Conservation (phyloP, 2,888 invertebrate species). For the Tetranychus piercei region DNA sequence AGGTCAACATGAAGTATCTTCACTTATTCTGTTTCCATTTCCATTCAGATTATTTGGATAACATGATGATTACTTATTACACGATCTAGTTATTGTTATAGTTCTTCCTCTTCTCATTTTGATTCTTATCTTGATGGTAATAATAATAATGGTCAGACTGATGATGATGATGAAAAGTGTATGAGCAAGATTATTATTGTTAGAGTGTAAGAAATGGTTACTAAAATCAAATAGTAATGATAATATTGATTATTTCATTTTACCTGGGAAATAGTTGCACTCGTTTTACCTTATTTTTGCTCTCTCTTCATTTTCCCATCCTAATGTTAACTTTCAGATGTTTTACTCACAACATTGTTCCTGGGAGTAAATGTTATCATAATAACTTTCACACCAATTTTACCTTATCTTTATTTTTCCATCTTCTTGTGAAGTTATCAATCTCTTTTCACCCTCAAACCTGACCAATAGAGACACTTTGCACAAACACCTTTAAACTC, state of each 20-base stretch:
- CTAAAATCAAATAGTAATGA: background rate
- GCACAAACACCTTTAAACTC: no score
- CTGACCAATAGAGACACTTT: no score
- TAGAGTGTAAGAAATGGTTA: background rate
- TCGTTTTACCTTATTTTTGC: no score
- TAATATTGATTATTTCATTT: background rate
- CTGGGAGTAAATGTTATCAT: background rate
- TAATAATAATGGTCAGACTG: background rate
- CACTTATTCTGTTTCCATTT: background rate
- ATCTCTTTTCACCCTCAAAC: background rate
- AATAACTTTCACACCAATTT: background rate
- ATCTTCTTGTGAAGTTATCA: background rate
- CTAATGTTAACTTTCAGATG: no score
- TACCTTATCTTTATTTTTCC: background rate
- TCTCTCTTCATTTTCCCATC: no score
- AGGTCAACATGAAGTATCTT: background rate
- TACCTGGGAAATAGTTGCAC: background rate
- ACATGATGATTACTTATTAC: background rate
- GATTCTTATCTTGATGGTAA: background rate
- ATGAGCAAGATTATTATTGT: background rate
- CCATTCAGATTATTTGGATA: background rate
- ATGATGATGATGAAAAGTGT: background rate
- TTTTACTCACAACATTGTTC: no score
- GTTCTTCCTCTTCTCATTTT: no score
- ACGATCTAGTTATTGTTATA: background rate